phyloP scores from a whole-genome alignment of 1,140 invertebrate genomes.

The Heterodera carotae region DNA sequence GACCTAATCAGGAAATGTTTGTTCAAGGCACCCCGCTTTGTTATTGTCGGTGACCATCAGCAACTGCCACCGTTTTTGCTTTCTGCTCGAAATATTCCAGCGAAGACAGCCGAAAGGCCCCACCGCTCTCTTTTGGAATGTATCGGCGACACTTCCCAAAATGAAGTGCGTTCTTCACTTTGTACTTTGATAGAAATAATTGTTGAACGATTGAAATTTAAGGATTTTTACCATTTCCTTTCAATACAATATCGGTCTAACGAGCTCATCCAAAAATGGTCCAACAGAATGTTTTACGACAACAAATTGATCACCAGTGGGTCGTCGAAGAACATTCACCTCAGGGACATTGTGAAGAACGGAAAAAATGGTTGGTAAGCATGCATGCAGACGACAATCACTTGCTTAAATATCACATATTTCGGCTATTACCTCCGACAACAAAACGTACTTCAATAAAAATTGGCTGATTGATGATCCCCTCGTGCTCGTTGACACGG shows the following conservation, averaged over 20 bases:
- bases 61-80: conserved; percentile 31
- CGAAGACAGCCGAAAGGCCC: neutral
- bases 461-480: conserved; percentile 34
- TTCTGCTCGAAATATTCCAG: neutral
- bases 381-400: neutral
- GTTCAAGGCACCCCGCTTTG: conserved; percentile 27
- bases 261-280: conserved; percentile 42
- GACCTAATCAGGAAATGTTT: too few relatives aligned
- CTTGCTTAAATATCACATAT: conserved; percentile 10
- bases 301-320: conserved; percentile 4
- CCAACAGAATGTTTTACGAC: conserved; percentile 32
- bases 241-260: conserved; percentile 42
- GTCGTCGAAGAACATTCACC: neutral
- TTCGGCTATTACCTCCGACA: conserved; percentile 13
- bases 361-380: neutral
- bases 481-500: conserved; percentile 37
- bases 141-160: conserved; percentile 2
- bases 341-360: neutral
- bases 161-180: too few relatives aligned
- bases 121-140: conserved; percentile 3
- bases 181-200: too few relatives aligned
- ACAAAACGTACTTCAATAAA: neutral
- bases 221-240: conserved; percentile 21
- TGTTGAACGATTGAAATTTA: neutral
- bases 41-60: conserved; percentile 39